Conservation (phyloP, 2,113 vertebrate species). For the Abramis brama region DNA sequence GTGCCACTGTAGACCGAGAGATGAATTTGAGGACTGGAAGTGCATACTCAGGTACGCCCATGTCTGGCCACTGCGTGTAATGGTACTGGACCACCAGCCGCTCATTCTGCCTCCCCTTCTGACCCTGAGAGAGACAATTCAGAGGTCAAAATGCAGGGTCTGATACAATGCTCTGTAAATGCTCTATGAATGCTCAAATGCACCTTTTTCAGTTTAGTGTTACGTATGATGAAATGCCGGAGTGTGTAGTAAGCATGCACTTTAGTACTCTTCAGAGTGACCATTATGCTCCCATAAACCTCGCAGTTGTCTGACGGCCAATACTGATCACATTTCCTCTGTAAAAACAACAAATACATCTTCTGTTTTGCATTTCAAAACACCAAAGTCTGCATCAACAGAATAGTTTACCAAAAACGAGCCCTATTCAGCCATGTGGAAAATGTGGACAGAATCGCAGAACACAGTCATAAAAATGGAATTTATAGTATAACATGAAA, state of each 20-base stretch:
- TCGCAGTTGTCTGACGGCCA: conserved; percentile 96
- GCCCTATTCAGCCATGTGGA: too few species aligned
- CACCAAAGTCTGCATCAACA: not conserved
- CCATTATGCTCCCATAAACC: conserved; percentile 94
- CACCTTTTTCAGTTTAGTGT: conserved; percentile 95
- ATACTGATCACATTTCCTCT: conserved; percentile 99
- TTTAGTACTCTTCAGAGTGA: conserved; percentile 94
- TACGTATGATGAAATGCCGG: conserved; percentile 89
- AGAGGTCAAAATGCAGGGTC: not conserved
- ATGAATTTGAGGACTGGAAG: conserved; percentile 97
- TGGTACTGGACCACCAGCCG: conserved; percentile 92
- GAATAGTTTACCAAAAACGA: not conserved
- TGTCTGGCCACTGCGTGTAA: conserved; percentile 99
- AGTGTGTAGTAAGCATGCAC: conserved; percentile 95
- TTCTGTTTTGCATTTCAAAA: conserved; percentile 11
- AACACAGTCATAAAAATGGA: too few species aligned
- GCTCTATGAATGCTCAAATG: not conserved
- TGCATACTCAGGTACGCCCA: conserved; percentile 96
- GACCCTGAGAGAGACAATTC: conserved; percentile 74
- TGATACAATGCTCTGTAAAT: conserved; percentile 13
- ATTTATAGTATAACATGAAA: too few species aligned
- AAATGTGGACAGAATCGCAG: too few species aligned
- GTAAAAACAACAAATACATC: conserved; percentile 19
- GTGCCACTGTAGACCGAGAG: conserved; percentile 88
- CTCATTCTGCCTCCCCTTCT: conserved; percentile 92